Percentiles rank a stretch among this genome's conserved stretches.
Conservation (phyloP, 2,797 vertebrate species). For the Takifugu ocellatus region DNA sequence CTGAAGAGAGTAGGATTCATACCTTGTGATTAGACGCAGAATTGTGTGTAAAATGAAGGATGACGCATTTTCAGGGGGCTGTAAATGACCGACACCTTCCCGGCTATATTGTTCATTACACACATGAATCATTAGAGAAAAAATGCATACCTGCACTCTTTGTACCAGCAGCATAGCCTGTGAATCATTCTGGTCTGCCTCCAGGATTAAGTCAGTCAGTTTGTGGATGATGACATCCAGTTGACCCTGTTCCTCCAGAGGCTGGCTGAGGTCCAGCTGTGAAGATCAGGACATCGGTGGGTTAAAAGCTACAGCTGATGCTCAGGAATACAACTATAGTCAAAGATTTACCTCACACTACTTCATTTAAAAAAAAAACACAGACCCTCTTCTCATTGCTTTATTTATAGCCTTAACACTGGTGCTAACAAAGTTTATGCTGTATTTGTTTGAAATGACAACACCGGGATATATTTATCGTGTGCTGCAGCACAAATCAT, state of each 20-base stretch:
- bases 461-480: conserved; percentile 27
- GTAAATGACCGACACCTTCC: neutral
- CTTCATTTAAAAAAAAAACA: conserved; percentile 12
- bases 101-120: neutral
- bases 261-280: conserved; percentile 91
- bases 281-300: conserved; percentile 22
- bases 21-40: neutral
- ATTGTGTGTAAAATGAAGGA: neutral
- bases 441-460: conserved; percentile 38
- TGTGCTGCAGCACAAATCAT: conserved; percentile 7
- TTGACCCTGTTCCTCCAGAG: conserved; percentile 93
- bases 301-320: conserved; percentile 20
- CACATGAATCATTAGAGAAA: neutral
- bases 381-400: too few species aligned
- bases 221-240: conserved; percentile 99
- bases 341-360: conserved; percentile 4
- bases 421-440: conserved; percentile 19
- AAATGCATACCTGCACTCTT: conserved; percentile 85
- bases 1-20: too few species aligned
- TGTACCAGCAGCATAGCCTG: conserved; percentile 90
- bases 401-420: neutral
- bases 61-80: neutral
- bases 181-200: conserved; percentile 95
- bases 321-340: conserved; percentile 8
- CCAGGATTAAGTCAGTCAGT: conserved; percentile 94